Evolutionary conservation across 2,797 vertebrate genomes (phyloP), one percentile per base, ranked within the genome.

Genomic region (Enteromius anoplus): DNA sequence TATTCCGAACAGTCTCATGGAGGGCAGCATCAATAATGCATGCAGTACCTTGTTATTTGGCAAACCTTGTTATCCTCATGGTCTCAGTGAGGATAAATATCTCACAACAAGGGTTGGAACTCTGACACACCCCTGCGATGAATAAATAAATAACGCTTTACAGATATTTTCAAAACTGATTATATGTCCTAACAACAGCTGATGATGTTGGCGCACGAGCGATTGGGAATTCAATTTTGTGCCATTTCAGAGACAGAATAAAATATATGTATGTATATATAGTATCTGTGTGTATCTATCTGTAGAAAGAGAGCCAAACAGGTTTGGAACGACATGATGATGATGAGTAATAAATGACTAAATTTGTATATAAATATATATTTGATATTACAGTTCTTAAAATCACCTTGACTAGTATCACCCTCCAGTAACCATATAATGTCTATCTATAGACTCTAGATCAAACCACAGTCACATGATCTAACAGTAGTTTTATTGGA

Each of bases 1-100:
- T 94, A 95, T 95, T 94, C 93, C 92, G 91, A 94, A 93, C 94
- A 94, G 94, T 95, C 95, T 96, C 93, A 92, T 93, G 85, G 86
- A 92, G 93, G 92, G 94, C 94, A 88, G 91, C 94, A 96, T 97
- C 96, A 96, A 96, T 96, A 97, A 97, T 96, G 93, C 94, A 97
- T 96, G 92, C 90, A 85, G 86, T 91, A 94, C 91, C 93, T 97
- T 94, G 94, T 95, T 97, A 96, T 96, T 97, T 96, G 92, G 95
- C 95, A 93, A 83, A 93, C 95, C 93, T 89, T 94, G 85, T 95
- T 93, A 93, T 88, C 94, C 92, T 90, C 92, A 94, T 92, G 94
- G 93, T 96, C 95, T 95, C 94, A 95, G 95, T 95, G 95, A 96
- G 95, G 95, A 97, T 95, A 97, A 96, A 97, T 97, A 97, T 95